Evolutionary conservation across 23 tunicate species (phyloP).

Genomic region (Botrylloides violaceus): DNA sequence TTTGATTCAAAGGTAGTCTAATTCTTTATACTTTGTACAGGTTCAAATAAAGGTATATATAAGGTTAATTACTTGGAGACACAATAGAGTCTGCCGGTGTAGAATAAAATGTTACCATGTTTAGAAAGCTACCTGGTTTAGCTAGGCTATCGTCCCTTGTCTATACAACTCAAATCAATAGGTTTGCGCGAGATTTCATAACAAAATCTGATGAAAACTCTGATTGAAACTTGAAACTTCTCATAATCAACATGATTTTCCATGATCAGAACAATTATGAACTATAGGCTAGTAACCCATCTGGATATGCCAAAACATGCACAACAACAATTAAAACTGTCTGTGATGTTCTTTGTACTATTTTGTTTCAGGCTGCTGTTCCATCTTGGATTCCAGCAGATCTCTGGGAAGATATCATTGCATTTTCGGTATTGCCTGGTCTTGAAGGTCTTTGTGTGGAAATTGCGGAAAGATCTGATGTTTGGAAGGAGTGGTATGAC

Average conservation of each 20-base stretch:
- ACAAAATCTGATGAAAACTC: not conserved
- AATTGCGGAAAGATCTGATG: slow-evolving; percentile 49
- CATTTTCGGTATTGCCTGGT: slow-evolving; percentile 68
- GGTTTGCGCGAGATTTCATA: not conserved
- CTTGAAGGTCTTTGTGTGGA: slow-evolving; percentile 62
- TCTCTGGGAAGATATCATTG: slow-evolving; percentile 70
- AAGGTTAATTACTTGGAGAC: too few species aligned
- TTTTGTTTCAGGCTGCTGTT: slow-evolving; percentile 28
- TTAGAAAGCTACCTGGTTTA: too few species aligned
- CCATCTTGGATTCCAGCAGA: slow-evolving; percentile 85
- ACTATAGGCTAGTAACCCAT: not conserved
- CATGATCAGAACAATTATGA: not conserved
- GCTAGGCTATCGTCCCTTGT: too few species aligned
- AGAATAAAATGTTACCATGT: too few species aligned
- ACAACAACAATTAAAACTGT: not conserved
- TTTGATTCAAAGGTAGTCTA: slow-evolving; percentile 48
- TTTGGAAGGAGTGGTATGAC: slow-evolving; percentile 77
- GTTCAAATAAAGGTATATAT: too few species aligned
- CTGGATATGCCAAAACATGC: not conserved
- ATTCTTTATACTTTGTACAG: too few species aligned
- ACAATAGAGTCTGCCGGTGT: too few species aligned
- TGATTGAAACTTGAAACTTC: not conserved
- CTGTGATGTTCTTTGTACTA: not conserved
- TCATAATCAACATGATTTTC: not conserved
- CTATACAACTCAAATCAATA: not conserved